Conservation (phyloP, 2,797 vertebrate genomes). For the Melanogrammus aeglefinus region DNA sequence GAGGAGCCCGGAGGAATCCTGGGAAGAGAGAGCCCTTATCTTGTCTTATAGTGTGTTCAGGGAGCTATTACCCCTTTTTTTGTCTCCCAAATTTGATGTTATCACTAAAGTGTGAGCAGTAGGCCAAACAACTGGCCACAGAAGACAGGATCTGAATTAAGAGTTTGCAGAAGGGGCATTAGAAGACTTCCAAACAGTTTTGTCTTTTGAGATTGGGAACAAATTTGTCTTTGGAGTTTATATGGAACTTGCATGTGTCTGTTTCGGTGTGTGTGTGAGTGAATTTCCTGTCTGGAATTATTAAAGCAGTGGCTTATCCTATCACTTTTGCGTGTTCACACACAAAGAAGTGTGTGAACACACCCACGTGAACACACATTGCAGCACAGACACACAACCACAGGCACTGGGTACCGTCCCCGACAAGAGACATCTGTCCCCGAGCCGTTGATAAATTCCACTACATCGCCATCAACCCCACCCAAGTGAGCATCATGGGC, state of each 20-base stretch:
- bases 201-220: neutral
- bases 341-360: neutral
- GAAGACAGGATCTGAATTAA: neutral
- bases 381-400: neutral
- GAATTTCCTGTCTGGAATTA: neutral
- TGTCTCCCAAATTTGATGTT: neutral
- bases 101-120: neutral
- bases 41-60: constrained; percentile 44
- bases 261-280: neutral
- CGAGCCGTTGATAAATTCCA: constrained; percentile 58
- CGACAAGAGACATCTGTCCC: neutral
- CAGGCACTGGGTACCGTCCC: neutral
- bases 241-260: neutral
- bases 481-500: too few species aligned
- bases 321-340: neutral
- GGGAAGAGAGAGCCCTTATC: constrained; percentile 67
- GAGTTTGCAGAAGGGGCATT: neutral
- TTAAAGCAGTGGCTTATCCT: neutral
- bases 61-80: neutral
- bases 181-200: neutral
- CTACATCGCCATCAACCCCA: constrained; percentile 38
- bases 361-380: too few species aligned
- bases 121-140: neutral
- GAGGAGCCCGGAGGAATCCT: constrained; percentile 10
- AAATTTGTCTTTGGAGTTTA: neutral